These are phyloP conservation scores for Artemisiospiza belli DNA, from an alignment of 2,113 vertebrate genomes.

Conservation along the genomic window DNA sequence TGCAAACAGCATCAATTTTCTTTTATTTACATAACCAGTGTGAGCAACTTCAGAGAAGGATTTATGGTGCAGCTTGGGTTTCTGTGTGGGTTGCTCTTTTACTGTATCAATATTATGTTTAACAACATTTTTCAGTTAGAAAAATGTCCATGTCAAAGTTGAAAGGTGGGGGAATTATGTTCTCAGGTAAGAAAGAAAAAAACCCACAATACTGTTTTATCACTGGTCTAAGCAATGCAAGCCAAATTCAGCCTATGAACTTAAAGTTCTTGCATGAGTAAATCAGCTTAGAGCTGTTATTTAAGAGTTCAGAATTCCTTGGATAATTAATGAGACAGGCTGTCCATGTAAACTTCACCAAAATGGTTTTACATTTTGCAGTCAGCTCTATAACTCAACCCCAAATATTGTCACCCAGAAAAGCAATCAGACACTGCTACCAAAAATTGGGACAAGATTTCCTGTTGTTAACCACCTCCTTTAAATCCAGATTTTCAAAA, in stretches of 20 bases:
- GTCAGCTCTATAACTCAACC: not conserved
- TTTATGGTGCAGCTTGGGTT: slow-evolving; percentile 36
- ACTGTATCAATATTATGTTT: slow-evolving; percentile 36
- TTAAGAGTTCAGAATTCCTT: not conserved
- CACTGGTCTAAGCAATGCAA: not conserved
- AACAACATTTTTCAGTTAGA: slow-evolving; percentile 31
- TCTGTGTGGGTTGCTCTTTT: slow-evolving; percentile 10
- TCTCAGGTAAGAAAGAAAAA: not conserved
- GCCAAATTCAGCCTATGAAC: not conserved
- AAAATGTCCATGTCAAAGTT: not conserved
- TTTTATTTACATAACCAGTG: slow-evolving; percentile 58
- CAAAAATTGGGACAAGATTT: not conserved
- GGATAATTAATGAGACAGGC: not conserved
- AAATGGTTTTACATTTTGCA: not conserved
- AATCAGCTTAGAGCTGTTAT: not conserved
- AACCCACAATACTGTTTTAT: not conserved
- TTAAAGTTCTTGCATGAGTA: not conserved
- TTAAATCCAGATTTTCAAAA: not conserved
- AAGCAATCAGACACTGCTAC: not conserved
- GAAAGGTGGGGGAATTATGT: not conserved
- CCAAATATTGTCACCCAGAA: not conserved
- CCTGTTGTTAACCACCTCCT: not conserved
- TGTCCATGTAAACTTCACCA: not conserved
- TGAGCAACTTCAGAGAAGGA: slow-evolving; percentile 13
- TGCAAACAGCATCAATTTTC: slow-evolving; percentile 28